phyloP scores from a whole-genome alignment of 37 sponge, comb jelly and placozoan species.

The Theonella swinhoei region DNA sequence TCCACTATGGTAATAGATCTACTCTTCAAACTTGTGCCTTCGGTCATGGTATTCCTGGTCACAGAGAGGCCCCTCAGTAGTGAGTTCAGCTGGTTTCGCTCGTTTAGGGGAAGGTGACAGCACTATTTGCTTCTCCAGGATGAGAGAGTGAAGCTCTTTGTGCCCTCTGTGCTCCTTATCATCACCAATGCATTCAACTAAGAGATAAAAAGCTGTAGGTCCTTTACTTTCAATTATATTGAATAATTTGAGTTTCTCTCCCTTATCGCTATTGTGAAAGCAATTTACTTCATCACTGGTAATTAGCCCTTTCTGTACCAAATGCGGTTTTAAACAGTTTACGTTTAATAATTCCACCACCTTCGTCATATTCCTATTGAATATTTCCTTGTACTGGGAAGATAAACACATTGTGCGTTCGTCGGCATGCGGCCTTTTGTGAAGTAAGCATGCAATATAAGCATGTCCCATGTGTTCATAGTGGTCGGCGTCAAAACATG shows the following conservation, averaged over 20 bases:
- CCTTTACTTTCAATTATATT: constrained; percentile 3
- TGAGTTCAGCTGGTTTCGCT: not conserved
- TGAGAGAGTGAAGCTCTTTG: constrained; percentile 4
- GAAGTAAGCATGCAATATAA: constrained; percentile 5
- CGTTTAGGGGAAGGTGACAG: constrained; percentile 2
- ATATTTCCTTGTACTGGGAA: not conserved
- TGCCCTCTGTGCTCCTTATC: constrained; percentile 8
- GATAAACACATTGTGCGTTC: not conserved
- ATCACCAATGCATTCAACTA: constrained; percentile 12
- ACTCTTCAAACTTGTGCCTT: constrained; percentile 8
- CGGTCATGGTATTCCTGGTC: not conserved
- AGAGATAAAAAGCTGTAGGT: constrained; percentile 4
- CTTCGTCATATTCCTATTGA: not conserved
- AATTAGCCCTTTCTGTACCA: not conserved
- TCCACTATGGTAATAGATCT: constrained; percentile 22
- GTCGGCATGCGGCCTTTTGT: not conserved
- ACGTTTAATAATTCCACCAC: not conserved
- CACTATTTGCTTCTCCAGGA: not conserved
- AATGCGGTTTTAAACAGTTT: not conserved
- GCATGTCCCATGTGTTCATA: constrained; percentile 13
- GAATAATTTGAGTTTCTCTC: not conserved
- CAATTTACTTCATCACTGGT: not conserved
- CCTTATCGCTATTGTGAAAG: not conserved
- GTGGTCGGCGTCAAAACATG: not conserved
- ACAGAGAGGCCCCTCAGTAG: not conserved